Conservation (phyloP, 2,113 vertebrate genomes). For the Bothrops jararaca region DNA sequence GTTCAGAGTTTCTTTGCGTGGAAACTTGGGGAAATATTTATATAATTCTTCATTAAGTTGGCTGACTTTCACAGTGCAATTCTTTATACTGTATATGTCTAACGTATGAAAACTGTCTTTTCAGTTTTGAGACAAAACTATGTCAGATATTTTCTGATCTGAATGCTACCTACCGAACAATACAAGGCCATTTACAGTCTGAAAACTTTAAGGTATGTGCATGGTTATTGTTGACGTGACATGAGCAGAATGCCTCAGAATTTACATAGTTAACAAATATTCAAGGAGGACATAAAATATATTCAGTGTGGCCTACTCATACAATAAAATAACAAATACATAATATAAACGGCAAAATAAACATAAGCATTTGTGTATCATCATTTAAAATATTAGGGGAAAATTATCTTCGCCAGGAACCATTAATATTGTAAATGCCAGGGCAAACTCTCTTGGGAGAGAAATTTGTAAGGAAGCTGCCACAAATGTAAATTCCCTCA, state of each 20-base stretch:
- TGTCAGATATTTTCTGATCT: slow-evolving; percentile 97
- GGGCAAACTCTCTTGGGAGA: neutral
- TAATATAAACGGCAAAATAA: neutral
- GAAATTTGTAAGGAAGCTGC: neutral
- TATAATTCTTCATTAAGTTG: neutral
- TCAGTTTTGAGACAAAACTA: slow-evolving; percentile 96
- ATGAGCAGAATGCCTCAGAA: neutral
- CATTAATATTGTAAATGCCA: no score
- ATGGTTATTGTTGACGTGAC: slow-evolving; percentile 44
- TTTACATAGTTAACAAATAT: neutral
- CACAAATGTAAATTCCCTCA: neutral
- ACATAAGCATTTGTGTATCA: neutral
- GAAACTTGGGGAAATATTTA: neutral
- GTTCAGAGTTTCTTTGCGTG: neutral
- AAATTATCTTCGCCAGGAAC: neutral
- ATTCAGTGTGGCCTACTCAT: neutral
- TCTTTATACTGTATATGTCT: slow-evolving; percentile 27
- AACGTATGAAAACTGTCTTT: slow-evolving; percentile 66
- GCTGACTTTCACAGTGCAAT: neutral
- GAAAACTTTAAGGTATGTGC: slow-evolving; percentile 97
- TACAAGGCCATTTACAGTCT: slow-evolving; percentile 96
- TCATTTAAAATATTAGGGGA: neutral
- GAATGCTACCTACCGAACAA: slow-evolving; percentile 94
- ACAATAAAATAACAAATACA: neutral
- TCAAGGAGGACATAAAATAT: neutral